These are phyloP conservation scores for Cotesia vestalis DNA, from an alignment of 1,140 invertebrate species.

Conservation along the genomic window DNA sequence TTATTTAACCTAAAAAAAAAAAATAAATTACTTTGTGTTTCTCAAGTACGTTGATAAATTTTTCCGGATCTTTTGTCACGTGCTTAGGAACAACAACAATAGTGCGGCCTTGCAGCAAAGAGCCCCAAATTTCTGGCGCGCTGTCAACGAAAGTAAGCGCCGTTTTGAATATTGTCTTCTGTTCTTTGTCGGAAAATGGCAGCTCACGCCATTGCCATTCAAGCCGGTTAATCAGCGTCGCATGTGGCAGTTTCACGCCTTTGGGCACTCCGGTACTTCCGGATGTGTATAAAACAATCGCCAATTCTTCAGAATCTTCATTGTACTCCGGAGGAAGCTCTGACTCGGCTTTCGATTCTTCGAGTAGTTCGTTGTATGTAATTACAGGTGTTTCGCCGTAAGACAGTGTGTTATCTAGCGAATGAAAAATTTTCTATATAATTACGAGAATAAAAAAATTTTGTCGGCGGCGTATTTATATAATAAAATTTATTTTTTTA, in stretches of 20 bases:
- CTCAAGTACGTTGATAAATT: conserved; percentile 73
- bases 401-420: conserved; percentile 48
- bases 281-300: conserved; percentile 89
- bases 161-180: conserved; percentile 84
- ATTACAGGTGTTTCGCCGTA: conserved; percentile 59
- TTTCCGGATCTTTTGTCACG: conserved; percentile 78
- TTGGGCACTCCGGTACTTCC: conserved; percentile 93
- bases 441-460: no score
- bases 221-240: conserved; percentile 80
- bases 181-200: conserved; percentile 74
- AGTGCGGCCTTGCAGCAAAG: conserved; percentile 75
- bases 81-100: conserved; percentile 77
- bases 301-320: conserved; percentile 66
- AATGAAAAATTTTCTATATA: not conserved
- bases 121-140: conserved; percentile 85
- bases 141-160: conserved; percentile 90
- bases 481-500: no score
- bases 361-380: conserved; percentile 63
- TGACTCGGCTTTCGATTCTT: conserved; percentile 60
- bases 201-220: conserved; percentile 85
- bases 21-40: conserved; percentile 71
- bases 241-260: conserved; percentile 84
- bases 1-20: not conserved
- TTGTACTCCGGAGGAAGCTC: conserved; percentile 51
- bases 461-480: no score